These are phyloP conservation scores for Pseudobourletiella spinata DNA, from an alignment of 1,140 invertebrate species.

Conservation along the genomic window DNA sequence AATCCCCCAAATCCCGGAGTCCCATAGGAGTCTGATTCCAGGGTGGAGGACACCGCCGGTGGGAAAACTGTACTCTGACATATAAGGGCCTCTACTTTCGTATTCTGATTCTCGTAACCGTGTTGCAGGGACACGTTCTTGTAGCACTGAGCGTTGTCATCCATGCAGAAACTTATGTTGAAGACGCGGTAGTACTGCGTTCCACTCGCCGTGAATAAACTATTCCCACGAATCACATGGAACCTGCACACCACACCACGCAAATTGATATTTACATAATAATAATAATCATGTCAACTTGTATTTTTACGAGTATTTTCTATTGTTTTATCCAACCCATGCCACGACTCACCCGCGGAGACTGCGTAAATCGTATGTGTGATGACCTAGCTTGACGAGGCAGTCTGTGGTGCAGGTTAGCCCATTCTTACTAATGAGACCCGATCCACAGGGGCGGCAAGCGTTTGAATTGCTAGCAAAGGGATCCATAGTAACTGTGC, in stretches of 20 bases:
- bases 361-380: constrained; percentile 44
- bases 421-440: constrained; percentile 41
- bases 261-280: too few relatives aligned
- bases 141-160: constrained; percentile 41
- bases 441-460: constrained; percentile 48
- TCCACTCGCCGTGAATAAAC: constrained; percentile 50
- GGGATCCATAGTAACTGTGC: constrained; percentile 45
- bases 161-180: constrained; percentile 50
- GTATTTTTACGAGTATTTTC: too few relatives aligned
- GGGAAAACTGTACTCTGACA: constrained; percentile 49
- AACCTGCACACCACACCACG: constrained; percentile 42
- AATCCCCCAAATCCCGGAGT: constrained; percentile 20
- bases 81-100: constrained; percentile 40
- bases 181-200: constrained; percentile 52
- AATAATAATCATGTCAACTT: constrained; percentile 1
- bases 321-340: too few relatives aligned
- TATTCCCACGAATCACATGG: constrained; percentile 42
- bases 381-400: constrained; percentile 38
- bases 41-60: constrained; percentile 4
- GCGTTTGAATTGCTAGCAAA: constrained; percentile 43
- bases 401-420: constrained; percentile 43
- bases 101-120: constrained; percentile 30
- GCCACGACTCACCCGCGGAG: constrained; percentile 43
- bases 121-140: constrained; percentile 32
- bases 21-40: constrained; percentile 15